A percentile compares a stretch with the other conserved stretches of the same genome.
phyloP scores from a whole-genome alignment of 2,113 vertebrate genomes.

The Albula glossodonta region DNA sequence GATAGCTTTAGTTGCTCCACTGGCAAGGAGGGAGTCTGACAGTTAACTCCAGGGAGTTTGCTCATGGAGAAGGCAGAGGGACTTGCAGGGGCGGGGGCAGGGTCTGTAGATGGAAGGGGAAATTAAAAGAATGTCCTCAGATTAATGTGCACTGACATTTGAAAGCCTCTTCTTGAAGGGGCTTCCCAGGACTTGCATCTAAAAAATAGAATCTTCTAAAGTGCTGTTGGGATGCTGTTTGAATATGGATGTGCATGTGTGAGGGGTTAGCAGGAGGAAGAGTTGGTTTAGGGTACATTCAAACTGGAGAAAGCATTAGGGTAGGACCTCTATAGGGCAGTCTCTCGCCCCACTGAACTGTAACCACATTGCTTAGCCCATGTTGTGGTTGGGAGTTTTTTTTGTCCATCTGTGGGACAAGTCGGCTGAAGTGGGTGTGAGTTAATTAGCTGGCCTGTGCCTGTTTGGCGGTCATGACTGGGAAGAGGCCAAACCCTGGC shows the following conservation, averaged over 20 bases:
- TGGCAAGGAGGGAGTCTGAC: neutral
- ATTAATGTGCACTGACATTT: constrained; percentile 35
- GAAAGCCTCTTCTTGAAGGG: constrained; percentile 16
- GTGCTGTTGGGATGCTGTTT: neutral
- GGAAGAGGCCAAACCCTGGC: neutral
- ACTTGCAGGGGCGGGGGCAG: neutral
- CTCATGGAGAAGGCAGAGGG: neutral
- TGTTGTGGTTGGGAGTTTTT: too few species aligned
- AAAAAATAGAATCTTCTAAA: constrained; percentile 12
- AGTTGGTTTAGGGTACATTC: neutral
- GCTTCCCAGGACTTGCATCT: constrained; percentile 11
- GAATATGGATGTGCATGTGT: neutral
- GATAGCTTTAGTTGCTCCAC: neutral
- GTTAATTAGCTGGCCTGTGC: neutral
- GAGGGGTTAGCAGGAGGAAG: neutral
- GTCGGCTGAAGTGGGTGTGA: neutral
- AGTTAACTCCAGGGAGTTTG: neutral
- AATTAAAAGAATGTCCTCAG: neutral
- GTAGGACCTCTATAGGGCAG: too few species aligned
- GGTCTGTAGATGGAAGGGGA: neutral
- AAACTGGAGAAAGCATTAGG: neutral
- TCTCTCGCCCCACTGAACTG: too few species aligned
- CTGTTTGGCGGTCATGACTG: neutral
- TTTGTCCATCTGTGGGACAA: neutral
- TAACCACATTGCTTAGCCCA: too few species aligned